These are phyloP conservation scores for Teleogryllus oceanicus DNA, from an alignment of 2,888 invertebrate genomes.

Conservation along the genomic window DNA sequence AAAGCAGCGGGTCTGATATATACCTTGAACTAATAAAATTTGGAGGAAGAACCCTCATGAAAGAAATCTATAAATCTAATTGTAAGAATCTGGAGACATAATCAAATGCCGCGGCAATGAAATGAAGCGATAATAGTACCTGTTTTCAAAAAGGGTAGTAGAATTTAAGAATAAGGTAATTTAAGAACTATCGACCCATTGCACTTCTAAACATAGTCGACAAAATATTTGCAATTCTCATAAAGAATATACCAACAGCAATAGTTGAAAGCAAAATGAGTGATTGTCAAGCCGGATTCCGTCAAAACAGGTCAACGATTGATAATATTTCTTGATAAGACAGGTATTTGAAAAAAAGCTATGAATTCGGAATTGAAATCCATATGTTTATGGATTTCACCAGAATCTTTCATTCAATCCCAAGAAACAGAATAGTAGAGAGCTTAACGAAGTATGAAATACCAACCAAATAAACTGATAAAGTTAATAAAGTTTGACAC, in stretches of 20 bases:
- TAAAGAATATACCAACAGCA: neutral
- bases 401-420: too few relatives aligned
- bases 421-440: too few relatives aligned
- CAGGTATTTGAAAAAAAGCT: neutral
- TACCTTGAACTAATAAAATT: neutral
- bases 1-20: neutral
- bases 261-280: neutral
- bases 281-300: neutral
- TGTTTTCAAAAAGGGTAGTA: neutral
- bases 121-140: slow-evolving; percentile 18
- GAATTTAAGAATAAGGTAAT: neutral
- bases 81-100: neutral
- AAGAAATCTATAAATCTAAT: slow-evolving; percentile 6
- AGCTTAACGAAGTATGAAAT: too few relatives aligned
- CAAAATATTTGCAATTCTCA: neutral
- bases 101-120: neutral
- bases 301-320: neutral
- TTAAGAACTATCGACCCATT: neutral
- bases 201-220: neutral
- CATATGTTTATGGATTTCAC: too few relatives aligned
- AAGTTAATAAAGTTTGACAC: too few relatives aligned
- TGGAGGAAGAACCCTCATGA: neutral
- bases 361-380: neutral
- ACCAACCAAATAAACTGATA: too few relatives aligned
- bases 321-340: neutral